Percentiles rank a stretch among this genome's conserved stretches.
These are phyloP conservation scores for Trimorus sp. DNA, from an alignment of 2,888 invertebrate genomes.

Conservation along the genomic window DNA sequence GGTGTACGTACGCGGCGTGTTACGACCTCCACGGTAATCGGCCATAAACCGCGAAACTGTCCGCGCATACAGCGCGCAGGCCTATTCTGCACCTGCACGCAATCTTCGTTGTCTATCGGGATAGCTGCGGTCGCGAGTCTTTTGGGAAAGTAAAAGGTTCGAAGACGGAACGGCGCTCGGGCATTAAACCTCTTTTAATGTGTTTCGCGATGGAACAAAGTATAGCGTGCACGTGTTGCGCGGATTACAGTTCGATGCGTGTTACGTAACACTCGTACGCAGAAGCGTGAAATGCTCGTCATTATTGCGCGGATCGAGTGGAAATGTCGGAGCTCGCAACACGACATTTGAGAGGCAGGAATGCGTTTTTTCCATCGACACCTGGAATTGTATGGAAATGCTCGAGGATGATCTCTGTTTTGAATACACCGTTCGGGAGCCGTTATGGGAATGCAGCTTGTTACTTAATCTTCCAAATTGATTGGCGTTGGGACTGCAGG, in stretches of 20 bases:
- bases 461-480: conserved; percentile 9
- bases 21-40: conserved; percentile 74
- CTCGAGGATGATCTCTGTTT: conserved; percentile 45
- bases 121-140: conserved; percentile 69
- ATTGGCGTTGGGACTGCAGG: background rate
- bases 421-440: conserved; percentile 16
- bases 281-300: conserved; percentile 52
- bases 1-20: conserved; percentile 68
- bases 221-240: conserved; percentile 47
- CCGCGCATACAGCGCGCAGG: conserved; percentile 63
- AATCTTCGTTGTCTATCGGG: conserved; percentile 79
- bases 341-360: conserved; percentile 39
- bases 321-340: conserved; percentile 43
- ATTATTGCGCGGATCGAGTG: conserved; percentile 40
- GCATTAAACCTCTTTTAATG: conserved; percentile 64
- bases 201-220: conserved; percentile 55
- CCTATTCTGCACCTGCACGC: conserved; percentile 71
- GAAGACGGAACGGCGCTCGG: conserved; percentile 52
- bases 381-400: conserved; percentile 53
- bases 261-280: conserved; percentile 53
- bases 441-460: conserved; percentile 34
- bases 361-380: conserved; percentile 4
- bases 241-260: conserved; percentile 54
- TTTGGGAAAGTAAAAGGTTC: conserved; percentile 71
- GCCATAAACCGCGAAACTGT: conserved; percentile 76